Evolutionary conservation across 2,888 invertebrate genomes (phyloP), one percentile per base, ranked within the genome.

Genomic region (Stegophylla sp.): DNA sequence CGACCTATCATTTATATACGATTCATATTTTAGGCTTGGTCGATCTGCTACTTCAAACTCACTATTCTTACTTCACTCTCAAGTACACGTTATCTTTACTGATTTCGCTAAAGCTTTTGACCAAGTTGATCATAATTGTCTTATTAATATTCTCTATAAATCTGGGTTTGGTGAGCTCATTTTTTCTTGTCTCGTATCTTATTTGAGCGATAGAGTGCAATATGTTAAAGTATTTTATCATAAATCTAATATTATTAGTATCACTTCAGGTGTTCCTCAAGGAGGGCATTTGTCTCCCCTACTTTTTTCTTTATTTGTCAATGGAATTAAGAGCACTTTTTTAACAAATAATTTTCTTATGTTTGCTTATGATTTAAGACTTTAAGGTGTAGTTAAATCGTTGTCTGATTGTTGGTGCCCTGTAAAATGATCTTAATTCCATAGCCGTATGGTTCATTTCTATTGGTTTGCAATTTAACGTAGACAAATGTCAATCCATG

Each of bases 211-310:
- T 59, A 13, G 26, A 26, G 26, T 59, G 0, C 59, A n/a, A n/a
- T n/a, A n/a, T n/a, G 59, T 59, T 26, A 28, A 61, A 28, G 28
- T 61, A 28, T 28, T 61, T 61, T 15, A 28, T 5, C 28, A 4
- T 13, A 61, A 28, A 28, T 61, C 59, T 61, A 17, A 26, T 61
- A 28, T 15, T 7, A 17, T 61, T 28, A 26, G 15, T 26, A 28
- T 61, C 28, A 26, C 59, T 15, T 61, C 59, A 28, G 59, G 59
- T 28, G 59, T 59, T 28, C 59, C 26, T 26, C 53, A 53, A 53
- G 53, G 53, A 20, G 53, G 23, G 9, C 20, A 53, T 20, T 26
- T 59, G 26, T 59, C 59, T 26, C 59, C 61, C 61, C 26, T 28
- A 12, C 45, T 45, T 7, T 13, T 13, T 45, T 45, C 15, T 4